These are phyloP conservation scores for Tachina fera DNA, from an alignment of 2,888 invertebrate species.

Conservation along the genomic window DNA sequence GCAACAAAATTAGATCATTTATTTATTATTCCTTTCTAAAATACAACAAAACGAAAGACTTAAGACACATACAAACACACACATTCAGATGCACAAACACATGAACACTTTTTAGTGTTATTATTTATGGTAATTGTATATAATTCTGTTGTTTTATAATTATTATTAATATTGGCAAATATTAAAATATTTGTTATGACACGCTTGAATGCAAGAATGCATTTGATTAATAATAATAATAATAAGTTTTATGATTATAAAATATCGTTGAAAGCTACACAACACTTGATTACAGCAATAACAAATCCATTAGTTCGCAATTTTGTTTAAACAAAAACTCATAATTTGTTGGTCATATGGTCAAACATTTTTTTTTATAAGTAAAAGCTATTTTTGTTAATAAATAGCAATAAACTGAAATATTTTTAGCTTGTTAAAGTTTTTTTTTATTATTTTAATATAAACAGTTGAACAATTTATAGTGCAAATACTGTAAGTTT, in stretches of 20 bases:
- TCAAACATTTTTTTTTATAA: constrained; percentile 39
- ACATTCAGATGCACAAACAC: background rate
- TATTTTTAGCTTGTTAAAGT: constrained; percentile 34
- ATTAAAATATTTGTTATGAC: constrained; percentile 48
- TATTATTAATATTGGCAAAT: constrained; percentile 43
- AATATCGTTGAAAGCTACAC: constrained; percentile 48
- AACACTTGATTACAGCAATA: constrained; percentile 28
- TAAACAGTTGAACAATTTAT: background rate
- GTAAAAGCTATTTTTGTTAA: constrained; percentile 39
- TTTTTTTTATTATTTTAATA: constrained; percentile 17
- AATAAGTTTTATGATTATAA: constrained; percentile 39
- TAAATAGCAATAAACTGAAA: background rate
- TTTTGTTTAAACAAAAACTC: constrained; percentile 29
- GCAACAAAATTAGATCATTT: constrained; percentile 54
- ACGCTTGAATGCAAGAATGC: constrained; percentile 65
- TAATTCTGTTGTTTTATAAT: constrained; percentile 11
- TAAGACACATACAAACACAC: constrained; percentile 28
- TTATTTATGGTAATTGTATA: constrained; percentile 14
- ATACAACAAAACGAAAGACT: constrained; percentile 25
- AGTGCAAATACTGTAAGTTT: background rate
- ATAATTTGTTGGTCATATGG: constrained; percentile 46
- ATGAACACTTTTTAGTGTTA: background rate
- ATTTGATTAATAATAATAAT: constrained; percentile 37
- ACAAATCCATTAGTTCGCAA: constrained; percentile 16
- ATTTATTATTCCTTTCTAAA: constrained; percentile 56